A percentile compares a stretch with the other conserved stretches of the same genome.
Conservation (phyloP, 2,797 vertebrate genomes). For the Thunnus albacares region DNA sequence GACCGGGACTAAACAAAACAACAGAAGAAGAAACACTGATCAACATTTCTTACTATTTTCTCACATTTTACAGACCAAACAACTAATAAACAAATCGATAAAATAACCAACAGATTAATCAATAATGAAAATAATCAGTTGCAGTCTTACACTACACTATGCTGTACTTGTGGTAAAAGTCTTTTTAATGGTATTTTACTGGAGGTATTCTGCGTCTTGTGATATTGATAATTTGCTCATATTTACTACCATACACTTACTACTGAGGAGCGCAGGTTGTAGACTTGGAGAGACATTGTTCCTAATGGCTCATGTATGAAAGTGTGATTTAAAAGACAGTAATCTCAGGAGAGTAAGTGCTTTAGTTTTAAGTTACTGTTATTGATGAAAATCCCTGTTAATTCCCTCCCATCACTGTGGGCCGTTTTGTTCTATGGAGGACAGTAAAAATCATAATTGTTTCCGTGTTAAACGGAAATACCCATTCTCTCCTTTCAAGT, state of each 20-base stretch:
- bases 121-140: no score
- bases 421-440: conserved; percentile 9
- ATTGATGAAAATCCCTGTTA: conserved; percentile 27
- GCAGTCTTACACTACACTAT: background rate
- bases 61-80: no score
- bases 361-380: conserved; percentile 18
- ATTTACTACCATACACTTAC: background rate
- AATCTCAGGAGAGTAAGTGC: conserved; percentile 10
- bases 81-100: no score
- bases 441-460: conserved; percentile 27
- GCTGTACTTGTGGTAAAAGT: background rate
- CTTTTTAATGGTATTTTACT: background rate
- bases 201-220: background rate
- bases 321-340: conserved; percentile 20
- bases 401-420: conserved; percentile 26
- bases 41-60: no score
- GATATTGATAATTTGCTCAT: background rate
- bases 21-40: no score
- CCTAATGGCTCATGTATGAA: background rate
- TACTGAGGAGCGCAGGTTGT: background rate
- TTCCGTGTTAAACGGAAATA: conserved; percentile 47
- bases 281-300: background rate
- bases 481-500: conserved; percentile 33
- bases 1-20: no score
- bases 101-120: no score